A percentile compares a stretch with the other conserved stretches of the same genome.
Evolutionary conservation across 2,113 vertebrate species (phyloP).

Genomic region (Archocentrus centrarchus): DNA sequence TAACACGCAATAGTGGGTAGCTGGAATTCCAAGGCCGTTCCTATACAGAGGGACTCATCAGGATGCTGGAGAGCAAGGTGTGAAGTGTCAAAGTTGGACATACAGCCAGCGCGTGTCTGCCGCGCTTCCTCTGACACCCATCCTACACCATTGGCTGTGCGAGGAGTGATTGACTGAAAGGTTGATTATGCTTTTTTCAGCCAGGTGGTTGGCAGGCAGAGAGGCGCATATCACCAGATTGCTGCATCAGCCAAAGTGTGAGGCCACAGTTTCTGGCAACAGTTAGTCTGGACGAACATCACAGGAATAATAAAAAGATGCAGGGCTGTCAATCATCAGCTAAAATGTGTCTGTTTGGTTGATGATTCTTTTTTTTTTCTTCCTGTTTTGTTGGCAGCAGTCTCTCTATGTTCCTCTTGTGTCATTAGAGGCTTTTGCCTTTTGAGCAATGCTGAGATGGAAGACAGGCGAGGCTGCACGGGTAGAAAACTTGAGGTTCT

Average conservation of each 20-base stretch:
- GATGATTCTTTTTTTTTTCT: slow-evolving; percentile 22
- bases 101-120: slow-evolving; percentile 58
- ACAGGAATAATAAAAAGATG: slow-evolving; percentile 76
- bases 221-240: slow-evolving; percentile 67
- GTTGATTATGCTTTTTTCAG: slow-evolving; percentile 66
- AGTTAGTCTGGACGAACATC: slow-evolving; percentile 71
- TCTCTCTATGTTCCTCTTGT: slow-evolving; percentile 60
- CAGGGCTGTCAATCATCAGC: slow-evolving; percentile 72
- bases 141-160: slow-evolving; percentile 53
- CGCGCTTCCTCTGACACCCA: slow-evolving; percentile 64
- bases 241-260: slow-evolving; percentile 78
- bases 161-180: slow-evolving; percentile 74
- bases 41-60: slow-evolving; percentile 47
- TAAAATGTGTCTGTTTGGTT: slow-evolving; percentile 58
- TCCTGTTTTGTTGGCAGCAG: slow-evolving; percentile 62
- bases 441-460: slow-evolving; percentile 58
- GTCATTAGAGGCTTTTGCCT: slow-evolving; percentile 71
- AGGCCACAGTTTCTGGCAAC: slow-evolving; percentile 71
- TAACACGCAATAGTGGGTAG: slow-evolving; percentile 11
- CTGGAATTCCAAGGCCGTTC: slow-evolving; percentile 41
- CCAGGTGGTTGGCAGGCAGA: slow-evolving; percentile 78
- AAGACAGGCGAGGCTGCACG: slow-evolving; percentile 47
- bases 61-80: slow-evolving; percentile 61
- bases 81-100: slow-evolving; percentile 69
- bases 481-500: slow-evolving; percentile 51